Base-by-base conservation (phyloP, 2,888 invertebrate species). In the Eupithecia centaureata region DNA sequence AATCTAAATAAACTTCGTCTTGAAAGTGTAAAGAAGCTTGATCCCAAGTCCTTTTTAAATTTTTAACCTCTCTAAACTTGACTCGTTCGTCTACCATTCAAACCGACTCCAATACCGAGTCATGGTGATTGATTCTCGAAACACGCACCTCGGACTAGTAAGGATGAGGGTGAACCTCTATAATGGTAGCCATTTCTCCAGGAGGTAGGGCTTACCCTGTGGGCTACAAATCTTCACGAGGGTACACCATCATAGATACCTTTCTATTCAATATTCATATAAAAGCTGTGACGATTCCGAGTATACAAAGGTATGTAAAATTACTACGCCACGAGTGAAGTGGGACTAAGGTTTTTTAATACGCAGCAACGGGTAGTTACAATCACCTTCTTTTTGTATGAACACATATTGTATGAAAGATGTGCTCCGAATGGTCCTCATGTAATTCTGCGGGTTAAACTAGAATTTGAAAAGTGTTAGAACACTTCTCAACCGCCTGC, bases 171-270 rank as follows among this genome's bases (percentile, higher is more conserved):
- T 72, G 72, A 75, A 78, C 79, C 78, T 74, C 69, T 76, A 68
- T 81, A 83, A 84, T 77, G 79, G 76, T 69, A 62, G 64, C 76
- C 79, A 82, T 83, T 82, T 77, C 76, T 78, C 74, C 71, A 67
- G 54, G 73, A 77, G 74, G 79, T 75, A 74, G 70, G 66, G 72
- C 54, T 27, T n/a, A n/a, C 54, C 54, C 73, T 61, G 65, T 47
- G 61, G 56, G 61, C 61, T 54, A 65, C 61, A 62, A 62, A 68
- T 62, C 61, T 68, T 58, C 30, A 42, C 28, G 56, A 42, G 42
- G 56, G 5, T 42, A 47, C 38, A 58, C 66, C 59, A 38, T 61
- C 30, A 56, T 56, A 56, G 56, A 30, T 30, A 56, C 27, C 56
- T 68, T 62, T 59, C 58, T 62, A 56, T 59, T 54, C 47, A 47